Evolutionary conservation across 2,888 invertebrate species (phyloP).

Genomic region (Enchytraeus crypticus): DNA sequence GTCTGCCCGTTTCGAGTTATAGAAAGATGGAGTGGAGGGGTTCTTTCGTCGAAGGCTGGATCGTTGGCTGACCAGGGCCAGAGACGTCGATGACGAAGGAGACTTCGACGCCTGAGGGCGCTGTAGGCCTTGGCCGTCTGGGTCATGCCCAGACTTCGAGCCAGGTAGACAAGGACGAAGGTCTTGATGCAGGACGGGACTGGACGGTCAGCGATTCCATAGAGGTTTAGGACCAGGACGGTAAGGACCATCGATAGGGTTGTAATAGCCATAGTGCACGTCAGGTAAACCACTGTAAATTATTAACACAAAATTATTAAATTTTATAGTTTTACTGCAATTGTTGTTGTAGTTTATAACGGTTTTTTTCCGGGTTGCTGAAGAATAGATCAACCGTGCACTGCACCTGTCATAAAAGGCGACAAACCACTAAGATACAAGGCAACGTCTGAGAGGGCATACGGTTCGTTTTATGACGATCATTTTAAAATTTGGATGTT

Average conservation of each 20-base stretch:
- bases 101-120: not conserved
- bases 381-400: too few relatives aligned
- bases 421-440: too few relatives aligned
- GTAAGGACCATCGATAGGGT: slow-evolving; percentile 29
- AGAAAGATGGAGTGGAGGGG: not conserved
- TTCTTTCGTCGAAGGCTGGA: not conserved
- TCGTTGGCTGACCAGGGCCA: not conserved
- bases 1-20: too few relatives aligned
- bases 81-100: not conserved
- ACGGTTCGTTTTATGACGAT: too few relatives aligned
- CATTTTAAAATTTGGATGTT: too few relatives aligned
- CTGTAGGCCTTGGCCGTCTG: slow-evolving; percentile 5
- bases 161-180: slow-evolving; percentile 18
- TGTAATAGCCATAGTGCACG: slow-evolving; percentile 30
- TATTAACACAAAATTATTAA: not conserved
- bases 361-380: too few relatives aligned
- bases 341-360: too few relatives aligned
- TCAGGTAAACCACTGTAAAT: slow-evolving; percentile 27
- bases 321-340: too few relatives aligned
- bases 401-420: too few relatives aligned
- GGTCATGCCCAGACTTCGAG: slow-evolving; percentile 13
- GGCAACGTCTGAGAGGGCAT: too few relatives aligned
- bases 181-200: slow-evolving; percentile 24
- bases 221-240: slow-evolving; percentile 28
- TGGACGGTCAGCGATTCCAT: slow-evolving; percentile 26